Evolutionary conservation across 2,113 vertebrate species (phyloP).

Genomic region (Podarcis muralis): DNA sequence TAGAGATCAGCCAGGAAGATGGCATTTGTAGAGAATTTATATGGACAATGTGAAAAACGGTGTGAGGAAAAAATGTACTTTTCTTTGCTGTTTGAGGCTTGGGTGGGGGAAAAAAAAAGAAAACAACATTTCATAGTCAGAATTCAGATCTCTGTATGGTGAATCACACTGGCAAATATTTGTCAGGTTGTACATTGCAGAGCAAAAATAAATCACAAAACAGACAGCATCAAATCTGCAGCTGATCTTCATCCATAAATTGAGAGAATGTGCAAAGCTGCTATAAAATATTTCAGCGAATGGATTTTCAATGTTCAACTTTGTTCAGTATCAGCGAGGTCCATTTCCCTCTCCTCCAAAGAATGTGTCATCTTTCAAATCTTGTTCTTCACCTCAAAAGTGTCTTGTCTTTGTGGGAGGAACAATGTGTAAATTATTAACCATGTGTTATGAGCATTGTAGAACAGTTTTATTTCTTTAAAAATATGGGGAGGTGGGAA

Average conservation of each 20-base stretch:
- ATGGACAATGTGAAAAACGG: neutral
- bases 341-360: neutral
- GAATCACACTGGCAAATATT: neutral
- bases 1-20: too few species aligned
- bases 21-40: neutral
- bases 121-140: neutral
- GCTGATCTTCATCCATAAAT: neutral
- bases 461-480: conserved; percentile 14
- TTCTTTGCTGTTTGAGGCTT: neutral
- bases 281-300: neutral
- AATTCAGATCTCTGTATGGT: neutral
- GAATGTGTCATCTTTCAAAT: neutral
- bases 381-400: neutral
- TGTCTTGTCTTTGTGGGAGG: neutral
- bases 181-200: neutral
- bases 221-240: neutral
- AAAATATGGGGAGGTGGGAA: neutral
- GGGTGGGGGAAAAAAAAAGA: neutral
- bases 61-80: neutral
- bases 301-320: neutral
- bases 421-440: neutral
- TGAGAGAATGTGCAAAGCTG: neutral
- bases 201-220: conserved; percentile 1
- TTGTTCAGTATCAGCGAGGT: neutral
- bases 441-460: neutral